Evolutionary conservation across 2,888 invertebrate genomes (phyloP), one percentile per base, ranked within the genome.

Genomic region (Agapetus fuscipes): DNA sequence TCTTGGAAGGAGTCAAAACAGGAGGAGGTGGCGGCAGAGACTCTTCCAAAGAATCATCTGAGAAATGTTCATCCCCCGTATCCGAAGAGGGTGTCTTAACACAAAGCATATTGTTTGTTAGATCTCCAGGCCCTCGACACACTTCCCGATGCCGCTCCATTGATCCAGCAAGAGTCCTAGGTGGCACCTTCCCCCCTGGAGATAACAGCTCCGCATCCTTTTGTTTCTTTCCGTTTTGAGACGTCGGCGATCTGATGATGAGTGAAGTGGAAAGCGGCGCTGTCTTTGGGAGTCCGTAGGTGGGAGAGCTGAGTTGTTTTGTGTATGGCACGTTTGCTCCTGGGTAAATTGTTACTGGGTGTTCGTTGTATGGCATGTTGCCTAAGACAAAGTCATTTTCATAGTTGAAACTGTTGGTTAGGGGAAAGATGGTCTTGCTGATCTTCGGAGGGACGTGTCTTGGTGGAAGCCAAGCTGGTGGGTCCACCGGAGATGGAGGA

Each of bases 21-120:
- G 74, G 72, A 46, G 74, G 56, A 30, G 62, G 61, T 30, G 80
- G 80, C 27, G 80, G 82, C 50, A 81, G 69, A 53, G 77, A 70
- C 56, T 83, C 85, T 60, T 88, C 87, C 48, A 86, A 62, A 12
- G 87, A 88, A 61, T 88, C 87, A 59, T 88, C 87, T 15, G 86
- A 87, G 60, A 86, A 86, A 54, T 80, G 78, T 74, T 73, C 51
- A 69, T 72, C 46, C 56, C 31, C 30, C 44, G 43, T 30, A 11
- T 34, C 38, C 12, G 17, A 33, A 43, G 42, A 43, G 34, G 44
- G 30, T 45, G 43, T 31, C 41, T 37, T 32, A 47, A 38, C 28
- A 27, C 24, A 15, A 59, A 52, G 59, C 62, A 56, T 58, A 58
- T 46, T 66, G 50, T 48, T 69, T 67, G n/a, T n/a, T n/a, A n/a